Evolutionary conservation across 2,113 vertebrate species (phyloP), one percentile per base, ranked within the genome.

Genomic region (Tilapia sparmanii): DNA sequence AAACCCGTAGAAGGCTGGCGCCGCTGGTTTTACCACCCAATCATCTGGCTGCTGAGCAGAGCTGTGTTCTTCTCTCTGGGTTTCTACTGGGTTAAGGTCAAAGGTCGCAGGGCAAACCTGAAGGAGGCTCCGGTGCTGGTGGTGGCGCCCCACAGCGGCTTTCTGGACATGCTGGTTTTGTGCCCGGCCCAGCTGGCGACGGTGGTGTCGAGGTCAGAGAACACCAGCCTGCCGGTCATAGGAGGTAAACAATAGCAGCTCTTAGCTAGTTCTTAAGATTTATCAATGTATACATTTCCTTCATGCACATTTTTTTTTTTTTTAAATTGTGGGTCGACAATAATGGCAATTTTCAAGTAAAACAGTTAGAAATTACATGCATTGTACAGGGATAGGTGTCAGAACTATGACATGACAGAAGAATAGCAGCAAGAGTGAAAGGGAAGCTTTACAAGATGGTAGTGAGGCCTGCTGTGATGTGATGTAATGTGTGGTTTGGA

Each of bases 141-240:
- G 24, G 97, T 97, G 5, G 98, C 97, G 0, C 98, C 98, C 8
- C 98, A 98, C 93, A 98, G 97, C 26, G 90, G 96, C 78, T 98
- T 97, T 90, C 93, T 98, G 90, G 98, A 98, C 94, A 97, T 98
- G 88, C 89, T 98, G 92, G 95, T 97, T 26, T 93, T 98, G n/a
- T 90, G 94, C 68, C 86, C 91, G 1, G 92, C 97, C 50, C 95
- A 97, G 79, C 95, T 98, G 29, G 94, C 97, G 2, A 97, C 96
- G 1, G 98, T 98, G 84, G 97, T 98, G 84, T 98, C 98, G 0
- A 96, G 97, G 52, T 97, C 97, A 0, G 98, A 98, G 93, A 98
- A 98, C 94, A 80, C 90, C 42, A 96, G 93, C 0, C 95, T 98
- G 76, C 98, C 98, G 0, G 96, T 97, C 84, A 96, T 98, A 16